Conservation (phyloP, 2,797 vertebrate species). For the Pelodytes ibericus region DNA sequence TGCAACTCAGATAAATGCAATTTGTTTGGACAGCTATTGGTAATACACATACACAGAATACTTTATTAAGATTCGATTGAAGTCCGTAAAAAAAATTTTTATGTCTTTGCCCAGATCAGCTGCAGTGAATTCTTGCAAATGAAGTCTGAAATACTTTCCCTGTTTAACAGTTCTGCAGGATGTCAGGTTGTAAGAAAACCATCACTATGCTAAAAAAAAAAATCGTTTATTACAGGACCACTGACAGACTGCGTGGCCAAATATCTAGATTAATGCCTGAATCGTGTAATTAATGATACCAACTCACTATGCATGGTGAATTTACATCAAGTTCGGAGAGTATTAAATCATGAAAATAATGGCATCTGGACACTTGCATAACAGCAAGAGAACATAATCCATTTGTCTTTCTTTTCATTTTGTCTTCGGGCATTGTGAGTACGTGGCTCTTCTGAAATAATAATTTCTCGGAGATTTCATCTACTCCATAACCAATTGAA, state of each 20-base stretch:
- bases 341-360: constrained; percentile 53
- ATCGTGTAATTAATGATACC: constrained; percentile 49
- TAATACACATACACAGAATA: not conserved
- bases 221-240: constrained; percentile 41
- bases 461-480: constrained; percentile 51
- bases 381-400: constrained; percentile 43
- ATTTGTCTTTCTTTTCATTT: constrained; percentile 50
- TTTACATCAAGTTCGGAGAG: constrained; percentile 51
- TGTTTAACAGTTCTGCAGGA: not conserved
- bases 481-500: constrained; percentile 46
- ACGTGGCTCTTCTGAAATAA: constrained; percentile 37
- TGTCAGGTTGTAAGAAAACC: not conserved
- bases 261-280: constrained; percentile 50
- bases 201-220: constrained; percentile 19
- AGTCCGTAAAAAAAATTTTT: not conserved
- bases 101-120: not conserved
- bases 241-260: constrained; percentile 34
- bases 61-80: not conserved
- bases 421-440: constrained; percentile 32
- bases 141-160: not conserved
- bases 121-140: not conserved
- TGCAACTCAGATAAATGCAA: not conserved
- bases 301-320: constrained; percentile 43
- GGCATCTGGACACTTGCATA: constrained; percentile 42
- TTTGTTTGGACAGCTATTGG: not conserved